Conservation (phyloP, 1,140 invertebrate genomes). For the Solenopsis fugax region DNA sequence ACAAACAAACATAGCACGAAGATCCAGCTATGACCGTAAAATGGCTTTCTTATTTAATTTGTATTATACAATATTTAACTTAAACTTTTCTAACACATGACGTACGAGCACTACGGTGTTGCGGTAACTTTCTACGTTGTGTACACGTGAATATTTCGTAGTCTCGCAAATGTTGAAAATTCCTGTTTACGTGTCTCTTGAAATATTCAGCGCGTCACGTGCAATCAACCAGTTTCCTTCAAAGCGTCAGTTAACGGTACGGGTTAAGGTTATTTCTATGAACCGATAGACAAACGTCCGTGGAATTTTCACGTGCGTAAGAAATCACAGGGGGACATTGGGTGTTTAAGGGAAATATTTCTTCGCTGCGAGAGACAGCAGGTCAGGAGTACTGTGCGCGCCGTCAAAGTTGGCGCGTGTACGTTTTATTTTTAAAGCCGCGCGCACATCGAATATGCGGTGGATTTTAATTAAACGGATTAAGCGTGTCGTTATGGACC, state of each 20-base stretch:
- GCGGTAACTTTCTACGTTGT: not conserved
- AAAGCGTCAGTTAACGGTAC: constrained; percentile 35
- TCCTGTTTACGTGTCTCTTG: constrained; percentile 3
- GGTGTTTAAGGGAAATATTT: constrained; percentile 26
- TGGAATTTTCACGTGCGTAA: constrained; percentile 32
- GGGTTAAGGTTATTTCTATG: constrained; percentile 45
- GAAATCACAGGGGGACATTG: constrained; percentile 14
- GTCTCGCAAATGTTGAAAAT: constrained; percentile 20
- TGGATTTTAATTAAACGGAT: constrained; percentile 83
- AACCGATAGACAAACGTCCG: constrained; percentile 20
- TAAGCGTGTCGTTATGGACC: constrained; percentile 78
- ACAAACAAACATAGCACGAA: too few species aligned
- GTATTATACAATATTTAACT: not conserved
- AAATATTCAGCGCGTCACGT: constrained; percentile 19
- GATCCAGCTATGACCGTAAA: too few species aligned
- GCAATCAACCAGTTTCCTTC: constrained; percentile 28
- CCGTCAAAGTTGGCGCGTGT: constrained; percentile 50
- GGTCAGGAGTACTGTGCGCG: too few species aligned
- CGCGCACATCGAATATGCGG: not conserved
- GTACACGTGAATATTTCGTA: not conserved
- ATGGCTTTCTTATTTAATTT: too few species aligned
- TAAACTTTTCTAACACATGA: not conserved
- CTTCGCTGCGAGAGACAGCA: constrained; percentile 6
- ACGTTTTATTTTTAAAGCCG: constrained; percentile 69
- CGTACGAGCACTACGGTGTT: not conserved